These are phyloP conservation scores for Euphonia xanthogaster DNA, from an alignment of 2,797 vertebrate species.

Conservation along the genomic window DNA sequence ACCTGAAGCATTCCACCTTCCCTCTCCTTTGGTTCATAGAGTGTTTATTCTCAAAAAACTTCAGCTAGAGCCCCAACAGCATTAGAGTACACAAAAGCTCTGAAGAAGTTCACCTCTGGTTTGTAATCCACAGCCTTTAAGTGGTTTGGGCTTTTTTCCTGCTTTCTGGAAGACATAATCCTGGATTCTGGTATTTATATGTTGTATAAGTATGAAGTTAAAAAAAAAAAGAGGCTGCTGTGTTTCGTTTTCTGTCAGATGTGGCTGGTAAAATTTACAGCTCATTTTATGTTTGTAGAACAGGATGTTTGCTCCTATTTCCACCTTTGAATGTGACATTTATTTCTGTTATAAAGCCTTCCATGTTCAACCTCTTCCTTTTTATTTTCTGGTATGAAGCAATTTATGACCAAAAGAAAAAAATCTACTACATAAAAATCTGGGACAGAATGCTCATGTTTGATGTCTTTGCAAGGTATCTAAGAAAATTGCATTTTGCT, in stretches of 20 bases:
- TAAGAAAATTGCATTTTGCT: neutral
- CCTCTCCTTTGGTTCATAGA: neutral
- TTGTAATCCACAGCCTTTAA: neutral
- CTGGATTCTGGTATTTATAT: neutral
- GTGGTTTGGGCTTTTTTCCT: fast-evolving
- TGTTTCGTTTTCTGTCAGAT: neutral
- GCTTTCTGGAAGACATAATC: neutral
- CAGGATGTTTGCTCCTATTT: neutral
- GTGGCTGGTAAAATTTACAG: neutral
- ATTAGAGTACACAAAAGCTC: neutral
- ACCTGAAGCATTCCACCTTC: neutral
- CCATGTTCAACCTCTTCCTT: neutral
- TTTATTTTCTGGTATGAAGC: neutral
- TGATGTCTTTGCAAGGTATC: neutral
- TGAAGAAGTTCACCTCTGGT: neutral
- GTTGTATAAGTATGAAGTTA: neutral
- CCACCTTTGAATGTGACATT: neutral
- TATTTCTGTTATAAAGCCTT: neutral
- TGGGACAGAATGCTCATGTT: neutral
- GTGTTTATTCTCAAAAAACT: neutral
- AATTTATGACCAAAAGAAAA: neutral
- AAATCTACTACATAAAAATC: neutral
- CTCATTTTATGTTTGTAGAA: neutral
- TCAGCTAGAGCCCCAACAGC: neutral
- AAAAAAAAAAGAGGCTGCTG: fast-evolving